These are phyloP conservation scores for Drosophila athabasca DNA, from an alignment of 1,140 invertebrate species.

Conservation along the genomic window DNA sequence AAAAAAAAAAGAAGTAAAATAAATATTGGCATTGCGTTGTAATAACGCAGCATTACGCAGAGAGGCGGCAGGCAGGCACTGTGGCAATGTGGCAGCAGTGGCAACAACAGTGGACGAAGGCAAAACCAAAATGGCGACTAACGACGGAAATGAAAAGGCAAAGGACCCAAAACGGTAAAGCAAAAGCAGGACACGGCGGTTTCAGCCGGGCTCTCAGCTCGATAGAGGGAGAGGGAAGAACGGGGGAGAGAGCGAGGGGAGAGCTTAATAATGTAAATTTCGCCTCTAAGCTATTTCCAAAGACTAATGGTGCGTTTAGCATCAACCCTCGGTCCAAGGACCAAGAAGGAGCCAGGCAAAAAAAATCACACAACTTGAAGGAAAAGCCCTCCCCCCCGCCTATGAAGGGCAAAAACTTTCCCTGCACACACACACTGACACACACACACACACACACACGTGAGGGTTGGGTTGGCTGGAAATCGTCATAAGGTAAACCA, in stretches of 20 bases:
- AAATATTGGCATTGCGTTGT: conserved; percentile 82
- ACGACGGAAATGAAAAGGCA: conserved; percentile 67
- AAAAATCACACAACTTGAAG: conserved; percentile 29
- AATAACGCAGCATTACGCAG: conserved; percentile 77
- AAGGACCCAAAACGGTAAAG: conserved; percentile 8
- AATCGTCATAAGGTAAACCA: conserved; percentile 56
- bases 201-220: no score
- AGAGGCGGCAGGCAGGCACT: not conserved
- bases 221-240: no score
- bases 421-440: conserved; percentile 30
- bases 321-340: conserved; percentile 35
- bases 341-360: not conserved
- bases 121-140: conserved; percentile 61
- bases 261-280: conserved; percentile 81
- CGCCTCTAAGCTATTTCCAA: conserved; percentile 79
- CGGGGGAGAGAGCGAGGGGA: no score
- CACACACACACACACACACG: conserved; percentile 53
- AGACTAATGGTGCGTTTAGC: conserved; percentile 81
- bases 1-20: conserved; percentile 36
- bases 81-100: no score
- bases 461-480: conserved; percentile 23
- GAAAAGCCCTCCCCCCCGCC: not conserved
- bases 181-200: not conserved
- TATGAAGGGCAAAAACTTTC: conserved; percentile 46
- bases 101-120: conserved; percentile 18